Base-by-base conservation (phyloP, 2,113 vertebrate species). In the Pagrus major region DNA sequence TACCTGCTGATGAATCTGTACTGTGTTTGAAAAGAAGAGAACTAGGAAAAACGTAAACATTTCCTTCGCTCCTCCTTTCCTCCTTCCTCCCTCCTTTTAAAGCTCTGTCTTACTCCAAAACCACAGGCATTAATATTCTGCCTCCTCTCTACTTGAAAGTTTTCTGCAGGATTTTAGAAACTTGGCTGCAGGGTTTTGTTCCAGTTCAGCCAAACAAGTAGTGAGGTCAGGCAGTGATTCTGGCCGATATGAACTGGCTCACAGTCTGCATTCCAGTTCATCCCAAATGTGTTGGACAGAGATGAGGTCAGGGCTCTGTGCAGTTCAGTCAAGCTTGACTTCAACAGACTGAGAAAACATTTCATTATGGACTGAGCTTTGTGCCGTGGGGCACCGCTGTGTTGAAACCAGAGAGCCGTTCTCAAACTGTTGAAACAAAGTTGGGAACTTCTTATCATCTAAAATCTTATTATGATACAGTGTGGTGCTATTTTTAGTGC, bases 201-300 rank as follows among this genome's bases (percentile, higher is more conserved):
- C 14, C 23, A 9, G n/a, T 59, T 21, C 4, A 29, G 49, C 27
- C 37, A 55, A 37, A 44, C 9, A 9, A 52, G 25, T 25, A 15
- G 9, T 46, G n/a, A 46, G 37, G 21, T 55, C 49, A 23, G 25
- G 20, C 33, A 16, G 18, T 63, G n/a, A 63, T 69, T 39, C 12
- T 25, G 23, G n/a, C 2, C 8, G n/a, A 35, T 35, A 9, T 35
- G 39, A 35, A 16, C 27, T 46, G 51, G 29, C 46, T 44, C 47
- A 14, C 35, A 46, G 37, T 54, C 47, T 21, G 47, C 21, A 25
- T 63, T 78, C 37, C 47, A 71, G 10, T 46, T 63, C 29, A 44
- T 42, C 44, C 35, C 3, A 27, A 52, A 39, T 12, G 11, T 41
- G 23, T 68, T 21, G 1, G 23, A 25, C 20, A 4, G 15, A 12